Evolutionary conservation across 2,797 vertebrate species (phyloP).

Genomic region (Furcifer pardalis): DNA sequence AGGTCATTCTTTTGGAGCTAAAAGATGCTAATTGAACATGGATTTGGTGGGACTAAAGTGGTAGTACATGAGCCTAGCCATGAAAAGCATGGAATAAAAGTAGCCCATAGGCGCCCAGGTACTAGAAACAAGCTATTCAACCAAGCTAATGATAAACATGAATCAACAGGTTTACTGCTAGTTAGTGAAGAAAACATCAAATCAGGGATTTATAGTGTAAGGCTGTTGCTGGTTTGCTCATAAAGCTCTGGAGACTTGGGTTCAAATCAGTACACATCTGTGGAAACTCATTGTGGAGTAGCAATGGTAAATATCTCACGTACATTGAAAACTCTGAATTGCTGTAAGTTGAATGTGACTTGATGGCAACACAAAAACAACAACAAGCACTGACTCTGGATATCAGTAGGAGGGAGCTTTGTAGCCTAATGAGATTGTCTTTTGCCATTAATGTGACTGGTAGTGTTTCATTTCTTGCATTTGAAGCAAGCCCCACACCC

Average conservation of each 20-base stretch:
- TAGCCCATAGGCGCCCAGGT: neutral
- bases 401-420: too few relatives aligned
- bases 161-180: neutral
- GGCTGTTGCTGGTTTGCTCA: neutral
- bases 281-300: too few relatives aligned
- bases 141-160: neutral
- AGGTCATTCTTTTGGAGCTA: neutral
- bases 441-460: too few relatives aligned
- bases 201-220: neutral
- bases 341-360: too few relatives aligned
- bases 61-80: neutral
- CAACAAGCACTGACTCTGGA: too few relatives aligned
- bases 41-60: neutral
- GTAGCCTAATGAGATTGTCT: too few relatives aligned
- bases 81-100: neutral
- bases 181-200: neutral
- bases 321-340: too few relatives aligned
- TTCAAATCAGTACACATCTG: too few relatives aligned
- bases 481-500: too few relatives aligned
- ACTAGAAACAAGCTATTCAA: neutral
- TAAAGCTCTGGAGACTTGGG: neutral
- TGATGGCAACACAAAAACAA: too few relatives aligned
- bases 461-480: too few relatives aligned
- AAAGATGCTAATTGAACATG: neutral
- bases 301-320: too few relatives aligned